Evolutionary conservation across 2,797 vertebrate species (phyloP), one percentile per base, ranked within the genome.

Genomic region (Telmatherina bonti): DNA sequence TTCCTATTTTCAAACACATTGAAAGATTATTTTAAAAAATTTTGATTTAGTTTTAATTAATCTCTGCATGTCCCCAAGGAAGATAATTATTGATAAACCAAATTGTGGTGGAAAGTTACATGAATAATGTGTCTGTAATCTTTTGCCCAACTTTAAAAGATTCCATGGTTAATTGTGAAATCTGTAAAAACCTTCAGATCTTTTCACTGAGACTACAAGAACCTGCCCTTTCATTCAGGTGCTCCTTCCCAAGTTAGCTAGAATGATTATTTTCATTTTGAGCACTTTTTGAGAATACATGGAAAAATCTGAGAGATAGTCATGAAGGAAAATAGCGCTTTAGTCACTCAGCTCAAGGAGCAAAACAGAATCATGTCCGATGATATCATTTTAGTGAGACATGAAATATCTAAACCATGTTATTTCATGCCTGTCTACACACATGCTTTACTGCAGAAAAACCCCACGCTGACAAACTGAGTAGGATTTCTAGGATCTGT

Each of bases 381-480:
- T 85, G 77, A 88, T 90, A 70, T 90, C 71, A 90, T 91, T 89
- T 89, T 83, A 85, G 86, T 73, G 76, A 58, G 66, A 91, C 79
- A 88, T 83, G 86, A 91, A 85, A 91, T 85, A 89, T 91, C 74
- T 82, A 89, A 90, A 89, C 82, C 73, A 77, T 83, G 79, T 88
- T 89, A 92, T 94, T 93, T 92, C 87, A 91, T 89, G 88, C 88
- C 69, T 88, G 87, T 91, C 88, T 85, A 76, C 82, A 85, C 87
- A 84, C 62, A 43, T 35, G 59, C 74, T 56, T 83, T 72, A 61
- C 65, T 67, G 75, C 66, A 84, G 79, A 76, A 88, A 89, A 54
- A 66, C 72, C 73, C 68, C 63, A 72, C 63, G 83, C 84, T 86
- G 88, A 88, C 78, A 81, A 59, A 79, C 66, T 66, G 67, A 87